Evolutionary conservation across 2,113 vertebrate species (phyloP).

Genomic region (Pteronura brasiliensis): DNA sequence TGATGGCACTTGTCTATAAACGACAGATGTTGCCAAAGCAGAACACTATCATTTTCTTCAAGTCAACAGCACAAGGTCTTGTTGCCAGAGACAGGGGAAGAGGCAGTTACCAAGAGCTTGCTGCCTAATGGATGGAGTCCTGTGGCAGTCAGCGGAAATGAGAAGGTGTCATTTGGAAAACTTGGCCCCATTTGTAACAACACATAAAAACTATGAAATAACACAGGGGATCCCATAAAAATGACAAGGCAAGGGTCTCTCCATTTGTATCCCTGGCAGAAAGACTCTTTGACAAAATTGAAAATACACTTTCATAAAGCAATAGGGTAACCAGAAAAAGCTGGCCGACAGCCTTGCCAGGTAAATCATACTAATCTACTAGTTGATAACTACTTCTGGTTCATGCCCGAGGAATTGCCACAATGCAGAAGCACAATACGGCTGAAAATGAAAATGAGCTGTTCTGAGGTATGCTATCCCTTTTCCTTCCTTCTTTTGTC

Average conservation of each 20-base stretch:
- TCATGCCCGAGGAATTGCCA: neutral
- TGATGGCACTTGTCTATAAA: slow-evolving; percentile 42
- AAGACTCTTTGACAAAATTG: slow-evolving; percentile 34
- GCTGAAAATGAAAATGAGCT: neutral
- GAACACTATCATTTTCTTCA: slow-evolving; percentile 63
- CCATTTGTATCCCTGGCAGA: slow-evolving; percentile 41
- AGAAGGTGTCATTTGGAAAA: slow-evolving; percentile 52
- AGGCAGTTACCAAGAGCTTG: slow-evolving; percentile 40
- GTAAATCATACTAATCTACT: neutral
- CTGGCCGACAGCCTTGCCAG: neutral
- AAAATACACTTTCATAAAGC: slow-evolving; percentile 31
- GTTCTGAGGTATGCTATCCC: neutral
- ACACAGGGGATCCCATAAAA: slow-evolving; percentile 31
- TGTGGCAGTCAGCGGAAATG: neutral
- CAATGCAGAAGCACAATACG: neutral
- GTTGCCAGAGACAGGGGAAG: neutral
- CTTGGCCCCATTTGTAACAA: slow-evolving; percentile 51
- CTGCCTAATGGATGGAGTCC: slow-evolving; percentile 43
- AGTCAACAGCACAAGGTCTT: slow-evolving; percentile 57
- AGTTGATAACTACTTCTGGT: neutral
- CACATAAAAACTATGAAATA: slow-evolving; percentile 46
- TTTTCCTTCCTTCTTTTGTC: neutral
- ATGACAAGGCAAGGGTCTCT: neutral
- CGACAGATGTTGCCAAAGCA: slow-evolving; percentile 35
- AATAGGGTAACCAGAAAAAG: neutral